Conservation (phyloP, 2,888 invertebrate species). For the Erpobdella octoculata region DNA sequence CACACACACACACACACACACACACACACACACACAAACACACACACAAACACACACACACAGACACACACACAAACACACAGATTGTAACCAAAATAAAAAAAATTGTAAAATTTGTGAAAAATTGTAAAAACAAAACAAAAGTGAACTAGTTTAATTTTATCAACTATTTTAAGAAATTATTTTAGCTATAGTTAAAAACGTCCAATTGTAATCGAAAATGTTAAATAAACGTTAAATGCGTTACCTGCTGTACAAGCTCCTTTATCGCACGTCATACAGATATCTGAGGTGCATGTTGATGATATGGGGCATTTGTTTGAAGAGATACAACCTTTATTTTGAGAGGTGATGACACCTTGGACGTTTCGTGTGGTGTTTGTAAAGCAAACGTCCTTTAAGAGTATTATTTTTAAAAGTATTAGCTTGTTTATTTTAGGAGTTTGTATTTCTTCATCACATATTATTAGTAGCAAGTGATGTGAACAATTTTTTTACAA, state of each 20-base stretch:
- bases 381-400: neutral
- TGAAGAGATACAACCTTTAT: neutral
- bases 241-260: neutral
- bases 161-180: too few relatives aligned
- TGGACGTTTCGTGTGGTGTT: neutral
- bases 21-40: too few relatives aligned
- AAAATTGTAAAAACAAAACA: too few relatives aligned
- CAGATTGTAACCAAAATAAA: neutral
- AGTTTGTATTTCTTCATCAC: too few relatives aligned
- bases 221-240: neutral
- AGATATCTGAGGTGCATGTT: neutral
- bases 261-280: neutral
- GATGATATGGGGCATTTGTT: neutral
- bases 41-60: too few relatives aligned
- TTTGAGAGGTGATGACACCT: neutral
- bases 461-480: too few relatives aligned
- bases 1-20: too few relatives aligned
- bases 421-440: neutral
- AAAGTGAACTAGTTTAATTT: too few relatives aligned
- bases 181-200: too few relatives aligned
- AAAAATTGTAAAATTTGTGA: neutral
- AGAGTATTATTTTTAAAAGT: neutral
- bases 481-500: too few relatives aligned
- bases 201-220: too few relatives aligned
- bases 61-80: too few relatives aligned